Base-by-base conservation (phyloP, 2,797 vertebrate genomes). In the Threskiornis aethiopicus region DNA sequence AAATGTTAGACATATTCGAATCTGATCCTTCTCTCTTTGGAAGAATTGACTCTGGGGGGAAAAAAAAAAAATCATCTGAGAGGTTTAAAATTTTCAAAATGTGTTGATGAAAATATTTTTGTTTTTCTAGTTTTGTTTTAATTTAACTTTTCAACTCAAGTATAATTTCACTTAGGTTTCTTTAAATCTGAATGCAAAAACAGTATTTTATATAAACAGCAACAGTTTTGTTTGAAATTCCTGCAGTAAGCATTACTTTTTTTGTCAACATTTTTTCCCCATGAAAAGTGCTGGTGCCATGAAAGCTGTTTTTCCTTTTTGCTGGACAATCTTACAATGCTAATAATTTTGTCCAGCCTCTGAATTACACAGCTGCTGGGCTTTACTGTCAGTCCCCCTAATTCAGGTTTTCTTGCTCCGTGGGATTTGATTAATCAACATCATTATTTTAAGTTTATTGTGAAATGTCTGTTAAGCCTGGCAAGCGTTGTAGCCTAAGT, bases 401-500 rank as follows among this genome's bases (percentile, higher is more conserved):
- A 85, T 37, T 80, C 80, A 92, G 57, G 11, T 77, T 93, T 75
- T 81, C 44, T 87, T 77, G 16, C 46, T 90, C 93, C 4, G 3
- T n/a, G 61, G 41, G 33, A 70, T 93, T 96, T 90, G 26, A 90
- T 93, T 78, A 77, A 73, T 79, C 41, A 76, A 61, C 64, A 51
- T 78, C 82, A 83, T 94, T 93, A 78, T 87, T 96, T 89, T 62
- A 66, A 90, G 51, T 83, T 87, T 93, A 57, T 70, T 85, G 57
- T 80, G 75, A 92, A 87, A 84, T 65, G 31, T 51, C 76, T 92
- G 22, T 75, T 29, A 93, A 84, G 49, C 47, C 85, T 94, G 76
- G 33, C 69, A 87, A 71, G 17, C 1, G 0, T 52, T 90, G 41
- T 44, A 70, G 67, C 57, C 47, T 29, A n/a, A 83, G 59, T 51